Evolutionary conservation across 1,140 invertebrate species (phyloP).

Genomic region (Cotesia typhae): DNA sequence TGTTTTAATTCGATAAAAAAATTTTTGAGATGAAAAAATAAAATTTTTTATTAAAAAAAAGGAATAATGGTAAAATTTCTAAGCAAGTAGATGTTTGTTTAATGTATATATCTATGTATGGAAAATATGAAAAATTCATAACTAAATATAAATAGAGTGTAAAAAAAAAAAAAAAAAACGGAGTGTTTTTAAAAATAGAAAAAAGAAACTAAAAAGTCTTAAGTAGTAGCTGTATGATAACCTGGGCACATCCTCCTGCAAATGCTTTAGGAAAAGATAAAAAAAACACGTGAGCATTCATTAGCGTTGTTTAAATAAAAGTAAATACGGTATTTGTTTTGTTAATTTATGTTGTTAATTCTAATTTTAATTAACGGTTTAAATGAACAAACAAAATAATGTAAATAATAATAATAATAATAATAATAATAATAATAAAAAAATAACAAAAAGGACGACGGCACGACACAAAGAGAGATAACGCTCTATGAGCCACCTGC

Average conservation of each 20-base stretch:
- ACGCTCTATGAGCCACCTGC: constrained; percentile 27
- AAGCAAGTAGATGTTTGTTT: constrained; percentile 51
- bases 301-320: constrained; percentile 44
- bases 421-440: constrained; percentile 18
- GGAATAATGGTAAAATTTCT: constrained; percentile 53
- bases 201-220: constrained; percentile 55
- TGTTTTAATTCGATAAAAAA: too few relatives aligned
- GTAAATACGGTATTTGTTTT: constrained; percentile 7
- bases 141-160: neutral
- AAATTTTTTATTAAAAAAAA: constrained; percentile 43
- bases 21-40: too few relatives aligned
- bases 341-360: constrained; percentile 40
- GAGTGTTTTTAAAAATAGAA: constrained; percentile 45
- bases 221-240: constrained; percentile 65
- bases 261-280: constrained; percentile 65
- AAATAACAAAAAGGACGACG: constrained; percentile 20
- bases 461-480: constrained; percentile 23
- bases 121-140: neutral
- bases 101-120: constrained; percentile 25
- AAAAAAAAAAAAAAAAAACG: constrained; percentile 51
- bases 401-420: constrained; percentile 29
- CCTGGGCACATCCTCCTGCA: constrained; percentile 66
- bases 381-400: constrained; percentile 42
- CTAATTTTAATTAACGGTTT: too few relatives aligned
- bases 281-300: constrained; percentile 59